phyloP scores from a whole-genome alignment of 1,140 invertebrate species.

The Ectropis grisescens region DNA sequence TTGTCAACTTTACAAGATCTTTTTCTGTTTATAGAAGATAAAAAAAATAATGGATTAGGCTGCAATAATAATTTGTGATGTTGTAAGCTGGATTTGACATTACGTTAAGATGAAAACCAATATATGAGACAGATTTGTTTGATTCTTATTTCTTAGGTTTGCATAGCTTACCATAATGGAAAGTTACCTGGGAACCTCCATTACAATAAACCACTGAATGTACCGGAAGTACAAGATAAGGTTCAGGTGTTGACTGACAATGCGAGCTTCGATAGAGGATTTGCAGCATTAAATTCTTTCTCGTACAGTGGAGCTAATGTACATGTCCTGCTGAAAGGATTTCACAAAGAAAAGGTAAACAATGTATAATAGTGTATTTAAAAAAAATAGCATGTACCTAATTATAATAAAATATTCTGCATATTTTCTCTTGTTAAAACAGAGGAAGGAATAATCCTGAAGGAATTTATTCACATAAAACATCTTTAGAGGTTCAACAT shows the following conservation, averaged over 20 bases:
- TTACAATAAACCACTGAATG: not conserved
- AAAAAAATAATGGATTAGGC: too few relatives aligned
- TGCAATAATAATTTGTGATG: too few relatives aligned
- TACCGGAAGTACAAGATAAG: not conserved
- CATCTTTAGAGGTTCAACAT: too few relatives aligned
- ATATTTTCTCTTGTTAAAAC: not conserved
- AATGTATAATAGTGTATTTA: not conserved
- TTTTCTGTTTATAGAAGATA: too few relatives aligned
- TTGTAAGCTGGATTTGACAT: too few relatives aligned
- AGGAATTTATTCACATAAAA: not conserved
- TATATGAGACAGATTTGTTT: too few relatives aligned
- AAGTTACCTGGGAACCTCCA: not conserved
- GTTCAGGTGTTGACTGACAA: slow-evolving; percentile 73
- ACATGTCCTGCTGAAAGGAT: slow-evolving; percentile 84
- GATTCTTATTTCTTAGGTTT: too few relatives aligned
- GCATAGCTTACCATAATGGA: not conserved
- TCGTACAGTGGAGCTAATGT: slow-evolving; percentile 96
- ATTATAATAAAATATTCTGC: not conserved
- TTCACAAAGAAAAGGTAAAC: slow-evolving; percentile 23
- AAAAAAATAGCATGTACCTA: not conserved
- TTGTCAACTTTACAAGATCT: too few relatives aligned
- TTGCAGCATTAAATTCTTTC: slow-evolving; percentile 91
- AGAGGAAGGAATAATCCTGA: not conserved
- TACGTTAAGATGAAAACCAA: too few relatives aligned
- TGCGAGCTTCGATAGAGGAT: slow-evolving; percentile 83